Percentiles rank a stretch among this genome's conserved stretches.
Evolutionary conservation across 2,113 vertebrate genomes (phyloP).

Genomic region (Pachypanchax playfairii): DNA sequence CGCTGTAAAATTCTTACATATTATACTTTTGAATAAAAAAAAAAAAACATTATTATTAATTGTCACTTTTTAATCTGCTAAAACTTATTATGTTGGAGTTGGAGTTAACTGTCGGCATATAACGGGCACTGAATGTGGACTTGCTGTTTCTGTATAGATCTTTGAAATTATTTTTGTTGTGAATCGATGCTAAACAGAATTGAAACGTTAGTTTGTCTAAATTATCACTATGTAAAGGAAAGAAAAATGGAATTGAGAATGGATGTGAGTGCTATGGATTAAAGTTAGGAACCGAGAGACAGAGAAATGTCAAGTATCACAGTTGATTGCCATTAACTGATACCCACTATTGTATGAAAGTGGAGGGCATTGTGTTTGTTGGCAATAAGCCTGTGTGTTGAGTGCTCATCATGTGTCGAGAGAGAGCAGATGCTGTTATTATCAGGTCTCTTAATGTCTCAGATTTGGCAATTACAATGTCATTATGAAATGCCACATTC

Average conservation of each 20-base stretch:
- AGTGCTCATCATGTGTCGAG: not conserved
- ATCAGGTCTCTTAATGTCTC: not conserved
- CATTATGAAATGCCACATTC: conserved; percentile 10
- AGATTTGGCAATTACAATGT: conserved; percentile 5
- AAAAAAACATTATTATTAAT: too few relatives aligned
- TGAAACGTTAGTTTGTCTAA: not conserved
- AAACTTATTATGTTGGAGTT: too few relatives aligned
- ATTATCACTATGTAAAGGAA: not conserved
- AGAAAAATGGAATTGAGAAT: not conserved
- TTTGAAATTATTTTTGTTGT: too few relatives aligned
- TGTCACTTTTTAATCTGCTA: too few relatives aligned
- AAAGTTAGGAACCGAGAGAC: not conserved
- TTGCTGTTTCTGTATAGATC: too few relatives aligned
- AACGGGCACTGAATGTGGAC: too few relatives aligned
- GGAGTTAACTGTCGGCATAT: too few relatives aligned
- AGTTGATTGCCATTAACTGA: not conserved
- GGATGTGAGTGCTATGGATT: not conserved
- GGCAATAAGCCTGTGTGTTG: not conserved
- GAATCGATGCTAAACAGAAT: too few relatives aligned
- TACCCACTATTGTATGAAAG: not conserved
- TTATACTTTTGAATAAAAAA: too few relatives aligned
- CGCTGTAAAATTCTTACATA: too few relatives aligned
- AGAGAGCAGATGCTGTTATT: conserved; percentile 1
- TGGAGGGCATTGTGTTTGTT: not conserved
- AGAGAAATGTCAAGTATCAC: not conserved